phyloP scores from a whole-genome alignment of 2,888 invertebrate species.

The Heliconius hortense region DNA sequence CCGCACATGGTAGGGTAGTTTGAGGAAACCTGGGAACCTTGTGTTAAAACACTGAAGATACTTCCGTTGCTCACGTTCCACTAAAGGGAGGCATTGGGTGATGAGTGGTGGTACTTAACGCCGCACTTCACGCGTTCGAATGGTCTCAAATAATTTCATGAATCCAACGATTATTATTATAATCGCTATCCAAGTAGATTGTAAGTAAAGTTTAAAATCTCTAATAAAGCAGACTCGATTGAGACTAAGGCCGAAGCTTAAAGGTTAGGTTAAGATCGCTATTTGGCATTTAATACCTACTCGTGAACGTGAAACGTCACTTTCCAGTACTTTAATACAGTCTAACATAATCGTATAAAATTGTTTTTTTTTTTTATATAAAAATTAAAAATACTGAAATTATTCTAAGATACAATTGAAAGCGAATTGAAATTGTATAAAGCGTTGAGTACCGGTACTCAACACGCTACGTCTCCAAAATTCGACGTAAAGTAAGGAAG shows the following conservation, averaged over 20 bases:
- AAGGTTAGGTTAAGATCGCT: slow-evolving; percentile 36
- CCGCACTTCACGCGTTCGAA: not conserved
- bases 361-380: not conserved
- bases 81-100: too few relatives aligned
- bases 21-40: too few relatives aligned
- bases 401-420: too few relatives aligned
- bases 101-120: not conserved
- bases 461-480: too few relatives aligned
- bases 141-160: not conserved
- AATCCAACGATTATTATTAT: not conserved
- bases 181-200: not conserved
- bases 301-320: slow-evolving; percentile 29
- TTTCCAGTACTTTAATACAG: slow-evolving; percentile 7
- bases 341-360: not conserved
- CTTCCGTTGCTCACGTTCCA: too few relatives aligned
- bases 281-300: slow-evolving; percentile 37
- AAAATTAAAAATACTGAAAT: not conserved
- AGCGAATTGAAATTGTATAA: too few relatives aligned
- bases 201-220: not conserved
- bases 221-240: slow-evolving; percentile 10
- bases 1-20: too few relatives aligned
- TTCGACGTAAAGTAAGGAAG: too few relatives aligned
- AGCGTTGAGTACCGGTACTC: too few relatives aligned
- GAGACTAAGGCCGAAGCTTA: slow-evolving; percentile 32
- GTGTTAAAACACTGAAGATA: too few relatives aligned